phyloP scores from a whole-genome alignment of 2,888 invertebrate species.

The Lepidocyrtoides sp. region DNA sequence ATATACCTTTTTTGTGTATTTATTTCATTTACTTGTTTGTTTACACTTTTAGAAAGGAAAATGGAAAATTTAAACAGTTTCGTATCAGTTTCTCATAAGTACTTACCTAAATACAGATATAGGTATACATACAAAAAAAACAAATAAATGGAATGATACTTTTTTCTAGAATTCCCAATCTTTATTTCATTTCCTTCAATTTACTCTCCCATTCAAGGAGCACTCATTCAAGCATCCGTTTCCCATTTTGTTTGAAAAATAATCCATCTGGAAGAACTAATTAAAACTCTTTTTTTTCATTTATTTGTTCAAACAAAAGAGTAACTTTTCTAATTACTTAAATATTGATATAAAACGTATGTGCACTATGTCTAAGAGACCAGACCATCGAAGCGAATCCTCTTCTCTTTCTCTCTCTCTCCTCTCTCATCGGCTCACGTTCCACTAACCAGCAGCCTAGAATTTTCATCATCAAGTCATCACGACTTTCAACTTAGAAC shows the following conservation, averaged over 20 bases:
- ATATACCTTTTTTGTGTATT: no score
- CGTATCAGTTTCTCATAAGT: no score
- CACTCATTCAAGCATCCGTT: slow-evolving; percentile 12
- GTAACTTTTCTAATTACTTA: slow-evolving; percentile 76
- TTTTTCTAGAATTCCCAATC: neutral
- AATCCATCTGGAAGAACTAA: slow-evolving; percentile 76
- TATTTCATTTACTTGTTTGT: no score
- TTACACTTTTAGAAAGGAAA: no score
- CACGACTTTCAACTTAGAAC: slow-evolving; percentile 19
- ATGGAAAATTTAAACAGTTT: no score
- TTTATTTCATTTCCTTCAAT: neutral
- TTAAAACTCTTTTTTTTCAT: slow-evolving; percentile 71
- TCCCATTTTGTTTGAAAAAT: slow-evolving; percentile 65
- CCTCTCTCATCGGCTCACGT: neutral
- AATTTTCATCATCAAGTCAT: slow-evolving; percentile 61
- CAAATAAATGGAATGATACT: neutral
- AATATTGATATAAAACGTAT: slow-evolving; percentile 74
- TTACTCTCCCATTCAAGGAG: neutral
- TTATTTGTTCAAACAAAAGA: slow-evolving; percentile 45
- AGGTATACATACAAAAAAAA: no score
- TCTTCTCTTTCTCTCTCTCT: neutral
- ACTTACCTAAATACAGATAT: no score
- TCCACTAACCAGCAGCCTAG: slow-evolving; percentile 1
- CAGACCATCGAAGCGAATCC: neutral
- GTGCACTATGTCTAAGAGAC: neutral